A percentile compares a stretch with the other conserved stretches of the same genome.
These are phyloP conservation scores for Ariolimax columbianus DNA, from an alignment of 2,888 invertebrate species.

Conservation along the genomic window DNA sequence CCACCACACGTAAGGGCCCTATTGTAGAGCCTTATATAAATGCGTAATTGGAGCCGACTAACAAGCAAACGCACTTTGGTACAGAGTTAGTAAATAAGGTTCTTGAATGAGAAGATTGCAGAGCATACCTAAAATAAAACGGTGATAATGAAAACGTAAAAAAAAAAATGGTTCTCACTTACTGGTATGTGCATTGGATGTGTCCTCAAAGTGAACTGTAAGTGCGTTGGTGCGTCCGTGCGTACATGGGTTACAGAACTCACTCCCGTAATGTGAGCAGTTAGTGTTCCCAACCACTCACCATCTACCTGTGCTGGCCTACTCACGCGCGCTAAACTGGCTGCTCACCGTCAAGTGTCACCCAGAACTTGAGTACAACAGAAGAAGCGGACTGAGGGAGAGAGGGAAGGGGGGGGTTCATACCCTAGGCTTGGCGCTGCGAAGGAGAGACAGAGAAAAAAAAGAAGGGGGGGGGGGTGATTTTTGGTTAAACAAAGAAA, in stretches of 20 bases:
- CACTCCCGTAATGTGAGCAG: not conserved
- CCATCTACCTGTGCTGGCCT: constrained; percentile 7
- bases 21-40: no score
- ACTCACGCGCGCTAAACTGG: constrained; percentile 8
- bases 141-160: not conserved
- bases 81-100: no score
- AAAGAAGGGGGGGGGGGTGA: not conserved
- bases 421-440: not conserved
- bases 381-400: not conserved
- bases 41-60: no score
- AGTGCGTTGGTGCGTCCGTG: not conserved
- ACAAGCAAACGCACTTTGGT: no score
- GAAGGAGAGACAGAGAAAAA: no score
- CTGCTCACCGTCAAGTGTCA: constrained; percentile 7
- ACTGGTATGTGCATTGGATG: not conserved
- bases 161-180: not conserved
- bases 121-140: no score
- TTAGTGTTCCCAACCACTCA: not conserved
- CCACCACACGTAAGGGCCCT: no score
- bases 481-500: not conserved
- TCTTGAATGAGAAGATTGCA: no score
- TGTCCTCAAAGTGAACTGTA: constrained; percentile 3
- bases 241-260: not conserved
- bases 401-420: not conserved
- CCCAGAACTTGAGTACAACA: not conserved